These are phyloP conservation scores for Pseudoatta argentina DNA, from an alignment of 1,140 invertebrate genomes.

Conservation along the genomic window DNA sequence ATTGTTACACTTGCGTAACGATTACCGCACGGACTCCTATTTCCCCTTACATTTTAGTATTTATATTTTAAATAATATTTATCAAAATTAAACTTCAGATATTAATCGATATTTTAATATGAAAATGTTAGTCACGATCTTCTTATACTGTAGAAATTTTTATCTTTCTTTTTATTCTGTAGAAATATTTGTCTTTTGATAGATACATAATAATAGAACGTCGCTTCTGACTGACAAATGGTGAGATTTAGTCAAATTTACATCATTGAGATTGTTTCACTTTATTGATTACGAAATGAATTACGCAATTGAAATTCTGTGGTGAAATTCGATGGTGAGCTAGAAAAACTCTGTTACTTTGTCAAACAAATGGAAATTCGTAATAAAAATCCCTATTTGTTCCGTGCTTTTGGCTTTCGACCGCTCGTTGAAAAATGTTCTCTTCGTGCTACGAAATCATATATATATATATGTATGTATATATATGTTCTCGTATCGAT, in stretches of 20 bases:
- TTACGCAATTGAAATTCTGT: conserved; percentile 32
- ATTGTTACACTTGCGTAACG: too few relatives aligned
- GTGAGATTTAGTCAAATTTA: not conserved
- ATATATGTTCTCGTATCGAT: conserved; percentile 28
- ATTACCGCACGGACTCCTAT: too few relatives aligned
- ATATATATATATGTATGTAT: conserved; percentile 3
- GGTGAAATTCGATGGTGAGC: not conserved
- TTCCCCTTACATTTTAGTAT: too few relatives aligned
- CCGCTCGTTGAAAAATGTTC: conserved; percentile 57
- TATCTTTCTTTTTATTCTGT: not conserved
- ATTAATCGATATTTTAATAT: not conserved
- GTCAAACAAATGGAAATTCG: conserved; percentile 52
- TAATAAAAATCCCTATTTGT: conserved; percentile 60
- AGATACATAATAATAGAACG: not conserved
- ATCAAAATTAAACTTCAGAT: not conserved
- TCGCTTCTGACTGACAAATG: not conserved
- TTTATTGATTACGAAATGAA: conserved; percentile 34
- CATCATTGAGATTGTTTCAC: conserved; percentile 10
- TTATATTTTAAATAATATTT: too few relatives aligned
- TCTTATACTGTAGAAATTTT: not conserved
- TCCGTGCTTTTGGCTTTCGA: conserved; percentile 53
- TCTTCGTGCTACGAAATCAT: conserved; percentile 44
- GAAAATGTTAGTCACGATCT: not conserved
- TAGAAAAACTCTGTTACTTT: conserved; percentile 46
- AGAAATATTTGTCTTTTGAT: not conserved